Conservation (phyloP, 2,888 invertebrate species). For the Dolomedes plantarius region DNA sequence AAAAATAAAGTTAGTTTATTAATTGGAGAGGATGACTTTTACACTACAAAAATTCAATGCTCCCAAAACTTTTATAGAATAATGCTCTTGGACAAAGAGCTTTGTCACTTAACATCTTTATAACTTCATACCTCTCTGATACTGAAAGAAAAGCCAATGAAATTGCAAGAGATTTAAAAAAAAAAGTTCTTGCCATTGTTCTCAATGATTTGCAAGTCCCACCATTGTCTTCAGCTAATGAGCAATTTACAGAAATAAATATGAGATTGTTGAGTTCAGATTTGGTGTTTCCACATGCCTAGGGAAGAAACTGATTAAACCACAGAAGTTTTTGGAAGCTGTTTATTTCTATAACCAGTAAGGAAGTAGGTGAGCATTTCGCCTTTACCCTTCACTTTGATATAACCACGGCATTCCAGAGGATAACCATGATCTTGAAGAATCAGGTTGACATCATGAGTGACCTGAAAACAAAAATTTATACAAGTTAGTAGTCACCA, state of each 20-base stretch:
- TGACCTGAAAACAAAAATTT: slow-evolving; percentile 83
- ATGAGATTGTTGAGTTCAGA: slow-evolving; percentile 24
- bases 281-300: slow-evolving; percentile 53
- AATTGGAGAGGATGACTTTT: no score
- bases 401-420: slow-evolving; percentile 88
- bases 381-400: slow-evolving; percentile 95
- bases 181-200: no score
- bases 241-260: slow-evolving; percentile 27
- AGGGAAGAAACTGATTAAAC: slow-evolving; percentile 50
- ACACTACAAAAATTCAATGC: no score
- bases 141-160: no score
- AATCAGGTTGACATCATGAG: slow-evolving; percentile 90
- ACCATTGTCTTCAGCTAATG: slow-evolving; percentile 18
- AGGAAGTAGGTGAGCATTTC: slow-evolving; percentile 94
- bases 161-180: no score
- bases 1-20: no score
- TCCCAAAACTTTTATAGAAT: no score
- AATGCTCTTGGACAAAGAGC: no score
- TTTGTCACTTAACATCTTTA: no score
- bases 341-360: slow-evolving; percentile 77
- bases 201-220: neutral
- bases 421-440: slow-evolving; percentile 86
- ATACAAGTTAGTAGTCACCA: no score
- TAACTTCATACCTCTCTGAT: no score
- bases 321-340: slow-evolving; percentile 58